Evolutionary conservation across 2,888 invertebrate genomes (phyloP).

Genomic region (Micoletzkya japonica): DNA sequence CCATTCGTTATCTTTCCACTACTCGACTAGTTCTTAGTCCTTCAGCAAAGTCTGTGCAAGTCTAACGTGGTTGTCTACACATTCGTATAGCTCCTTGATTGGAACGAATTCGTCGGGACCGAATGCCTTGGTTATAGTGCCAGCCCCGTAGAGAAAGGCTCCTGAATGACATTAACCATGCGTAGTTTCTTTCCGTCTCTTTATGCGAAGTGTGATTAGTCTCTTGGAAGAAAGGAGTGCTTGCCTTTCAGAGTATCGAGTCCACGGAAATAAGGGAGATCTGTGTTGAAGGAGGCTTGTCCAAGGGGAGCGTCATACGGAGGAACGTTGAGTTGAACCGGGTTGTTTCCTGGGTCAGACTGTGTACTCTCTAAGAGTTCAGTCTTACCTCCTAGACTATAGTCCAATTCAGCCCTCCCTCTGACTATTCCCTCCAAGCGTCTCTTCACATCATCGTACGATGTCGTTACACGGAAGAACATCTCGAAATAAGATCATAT

Average conservation of each 20-base stretch:
- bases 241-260: constrained; percentile 48
- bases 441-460: constrained; percentile 34
- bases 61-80: constrained; percentile 39
- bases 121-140: constrained; percentile 59
- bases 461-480: constrained; percentile 47
- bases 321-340: constrained; percentile 38
- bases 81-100: constrained; percentile 37
- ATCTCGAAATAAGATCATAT: constrained; percentile 24
- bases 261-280: constrained; percentile 51
- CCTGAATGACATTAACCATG: constrained; percentile 30
- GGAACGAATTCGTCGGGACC: constrained; percentile 55
- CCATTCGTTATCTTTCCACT: not conserved
- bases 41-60: constrained; percentile 28
- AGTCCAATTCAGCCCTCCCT: constrained; percentile 31
- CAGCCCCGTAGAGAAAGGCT: constrained; percentile 53
- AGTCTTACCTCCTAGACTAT: constrained; percentile 7
- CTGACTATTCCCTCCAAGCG: constrained; percentile 33
- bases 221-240: not conserved
- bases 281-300: constrained; percentile 55
- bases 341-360: constrained; percentile 28
- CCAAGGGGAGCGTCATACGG: constrained; percentile 31
- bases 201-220: not conserved
- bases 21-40: not conserved
- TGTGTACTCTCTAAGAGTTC: not conserved
- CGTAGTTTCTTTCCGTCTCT: not conserved